Percentiles rank a stretch among this genome's conserved stretches.
Evolutionary conservation across 2,797 vertebrate species (phyloP).

Genomic region (Meriones psammophilus): DNA sequence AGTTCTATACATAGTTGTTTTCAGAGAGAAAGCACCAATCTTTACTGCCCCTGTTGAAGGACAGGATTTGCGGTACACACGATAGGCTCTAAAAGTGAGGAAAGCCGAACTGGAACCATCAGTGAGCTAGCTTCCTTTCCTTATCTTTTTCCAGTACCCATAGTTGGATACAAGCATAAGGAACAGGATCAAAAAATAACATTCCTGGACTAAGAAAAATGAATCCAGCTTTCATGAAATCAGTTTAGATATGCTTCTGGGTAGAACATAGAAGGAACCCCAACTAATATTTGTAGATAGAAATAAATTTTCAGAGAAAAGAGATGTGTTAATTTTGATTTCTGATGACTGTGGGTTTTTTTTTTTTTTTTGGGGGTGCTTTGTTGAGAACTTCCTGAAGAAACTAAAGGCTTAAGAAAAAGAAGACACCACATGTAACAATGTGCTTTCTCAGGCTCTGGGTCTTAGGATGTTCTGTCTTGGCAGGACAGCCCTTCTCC

Average conservation of each 20-base stretch:
- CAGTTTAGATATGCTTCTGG: slow-evolving; percentile 10
- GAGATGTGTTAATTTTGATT: slow-evolving; percentile 16
- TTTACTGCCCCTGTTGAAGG: background rate
- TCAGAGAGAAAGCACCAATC: background rate
- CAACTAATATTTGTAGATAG: background rate
- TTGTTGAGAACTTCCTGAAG: background rate
- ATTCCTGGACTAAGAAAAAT: slow-evolving; percentile 61
- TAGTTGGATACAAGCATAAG: background rate
- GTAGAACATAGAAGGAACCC: slow-evolving; percentile 12
- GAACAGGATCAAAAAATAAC: slow-evolving; percentile 1
- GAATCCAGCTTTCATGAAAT: slow-evolving; percentile 39
- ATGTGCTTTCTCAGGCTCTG: background rate
- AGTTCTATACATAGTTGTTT: background rate
- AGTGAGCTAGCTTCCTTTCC: background rate
- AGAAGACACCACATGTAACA: background rate
- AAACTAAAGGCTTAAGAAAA: slow-evolving; percentile 6
- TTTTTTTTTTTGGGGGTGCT: background rate
- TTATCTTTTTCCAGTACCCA: background rate
- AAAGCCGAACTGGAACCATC: background rate
- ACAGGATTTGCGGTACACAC: background rate
- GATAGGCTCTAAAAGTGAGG: background rate
- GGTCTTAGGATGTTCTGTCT: background rate
- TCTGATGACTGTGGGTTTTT: background rate
- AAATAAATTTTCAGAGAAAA: slow-evolving; percentile 47
- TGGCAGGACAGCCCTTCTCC: background rate